These are phyloP conservation scores for Notocelia uddmanniana DNA, from an alignment of 2,888 invertebrate genomes.

Conservation along the genomic window DNA sequence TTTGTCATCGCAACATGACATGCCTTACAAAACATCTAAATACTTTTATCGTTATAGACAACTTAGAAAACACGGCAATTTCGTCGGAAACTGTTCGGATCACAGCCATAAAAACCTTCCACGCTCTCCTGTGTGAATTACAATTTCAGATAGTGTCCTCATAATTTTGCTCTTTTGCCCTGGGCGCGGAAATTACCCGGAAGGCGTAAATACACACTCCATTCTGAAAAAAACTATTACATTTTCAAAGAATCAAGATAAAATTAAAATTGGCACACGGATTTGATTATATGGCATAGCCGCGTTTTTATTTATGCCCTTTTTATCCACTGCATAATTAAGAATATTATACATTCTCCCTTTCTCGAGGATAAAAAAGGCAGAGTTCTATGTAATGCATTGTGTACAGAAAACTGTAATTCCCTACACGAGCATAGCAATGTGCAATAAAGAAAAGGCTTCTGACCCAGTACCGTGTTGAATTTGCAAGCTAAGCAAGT, in stretches of 20 bases:
- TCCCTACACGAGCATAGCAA: neutral
- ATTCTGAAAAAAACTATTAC: conserved; percentile 47
- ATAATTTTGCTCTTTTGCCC: conserved; percentile 40
- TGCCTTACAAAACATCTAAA: neutral
- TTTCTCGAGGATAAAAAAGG: neutral
- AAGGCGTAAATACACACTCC: conserved; percentile 50
- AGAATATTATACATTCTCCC: neutral
- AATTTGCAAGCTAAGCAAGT: conserved; percentile 1
- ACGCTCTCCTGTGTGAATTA: conserved; percentile 37
- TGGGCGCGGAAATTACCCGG: conserved; percentile 61
- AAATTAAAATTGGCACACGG: neutral
- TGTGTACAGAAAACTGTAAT: neutral
- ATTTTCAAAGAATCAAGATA: neutral
- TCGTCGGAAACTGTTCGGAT: conserved; percentile 29
- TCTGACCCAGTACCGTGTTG: neutral
- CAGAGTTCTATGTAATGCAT: neutral
- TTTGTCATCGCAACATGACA: neutral
- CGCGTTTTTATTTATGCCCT: no score
- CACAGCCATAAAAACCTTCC: conserved; percentile 36
- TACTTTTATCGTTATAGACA: conserved; percentile 13
- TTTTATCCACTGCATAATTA: no score
- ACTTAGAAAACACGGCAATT: conserved; percentile 29
- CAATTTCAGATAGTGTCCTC: conserved; percentile 44
- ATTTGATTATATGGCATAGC: neutral
- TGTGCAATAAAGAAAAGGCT: conserved; percentile 1